Base-by-base conservation (phyloP, 2,113 vertebrate genomes). In the Nestor notabilis region DNA sequence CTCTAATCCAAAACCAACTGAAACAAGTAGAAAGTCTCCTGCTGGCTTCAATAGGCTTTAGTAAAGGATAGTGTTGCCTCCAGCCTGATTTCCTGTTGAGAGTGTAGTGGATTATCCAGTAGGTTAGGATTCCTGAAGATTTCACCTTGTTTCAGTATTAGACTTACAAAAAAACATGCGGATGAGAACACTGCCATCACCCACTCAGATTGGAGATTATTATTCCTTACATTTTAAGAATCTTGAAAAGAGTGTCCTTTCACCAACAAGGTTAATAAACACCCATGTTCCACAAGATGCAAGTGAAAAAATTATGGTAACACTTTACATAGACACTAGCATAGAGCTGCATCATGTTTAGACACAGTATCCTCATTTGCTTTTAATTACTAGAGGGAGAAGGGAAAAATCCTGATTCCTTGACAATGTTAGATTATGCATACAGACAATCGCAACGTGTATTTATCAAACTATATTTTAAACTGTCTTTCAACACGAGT, bases 391-490 rank as follows among this genome's bases (percentile, higher is more conserved):
- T 19, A 79, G 43, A 91, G 14, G 43, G 31, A 75, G 46, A 70
- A 88, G 7, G 16, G 21, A 28, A 87, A 87, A 69, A 61, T 60
- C 35, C 17, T 47, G 27, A 39, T 87, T 91, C 64, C 25, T 37
- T 84, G 68, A 61, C 65, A 92, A 41, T 20, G 29, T n/a, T 87
- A 68, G 43, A 63, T 89, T 69, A 72, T 28, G 24, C 27, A 27
- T 84, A 56, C 89, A 58, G 39, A 81, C 23, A 80, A 76, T 52
- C 58, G 71, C 11, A 78, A 85, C 27, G 74, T 19, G 19, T n/a
- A 61, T 91, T 94, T 92, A 79, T 58, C 20, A 61, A 92, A 77
- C 64, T 70, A n/a, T 63, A 58, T 88, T 93, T 96, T 70, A 55
- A 87, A 56, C 27, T 58, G 16, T 47, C 52, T 79, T 74, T 66